Evolutionary conservation across 2,113 vertebrate genomes (phyloP).

Genomic region (Chrysemys picta): DNA sequence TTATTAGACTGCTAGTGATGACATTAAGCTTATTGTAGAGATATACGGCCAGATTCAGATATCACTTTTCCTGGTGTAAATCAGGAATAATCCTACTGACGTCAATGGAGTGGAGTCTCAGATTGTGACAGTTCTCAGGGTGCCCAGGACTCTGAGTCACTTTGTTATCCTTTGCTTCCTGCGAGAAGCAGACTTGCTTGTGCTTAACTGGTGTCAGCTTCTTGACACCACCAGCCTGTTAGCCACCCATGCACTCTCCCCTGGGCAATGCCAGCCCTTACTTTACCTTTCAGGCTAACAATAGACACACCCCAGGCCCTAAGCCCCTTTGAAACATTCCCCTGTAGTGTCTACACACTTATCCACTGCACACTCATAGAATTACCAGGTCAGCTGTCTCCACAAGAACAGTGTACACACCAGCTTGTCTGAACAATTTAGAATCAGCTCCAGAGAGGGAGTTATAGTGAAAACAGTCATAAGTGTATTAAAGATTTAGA

Average conservation of each 20-base stretch:
- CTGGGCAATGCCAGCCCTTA: no score
- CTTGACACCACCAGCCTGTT: no score
- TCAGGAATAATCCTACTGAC: not conserved
- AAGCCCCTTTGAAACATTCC: no score
- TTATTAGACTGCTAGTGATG: not conserved
- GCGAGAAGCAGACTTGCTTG: no score
- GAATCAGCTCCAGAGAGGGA: not conserved
- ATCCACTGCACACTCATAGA: no score
- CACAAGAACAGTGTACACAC: not conserved
- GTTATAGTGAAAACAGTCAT: not conserved
- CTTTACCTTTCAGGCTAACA: no score
- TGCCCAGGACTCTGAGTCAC: not conserved
- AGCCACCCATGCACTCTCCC: no score
- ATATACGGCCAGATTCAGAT: not conserved
- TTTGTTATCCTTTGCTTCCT: not conserved
- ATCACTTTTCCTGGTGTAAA: not conserved
- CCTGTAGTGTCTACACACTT: no score
- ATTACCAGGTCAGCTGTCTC: no score
- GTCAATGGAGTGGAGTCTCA: not conserved
- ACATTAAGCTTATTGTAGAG: not conserved
- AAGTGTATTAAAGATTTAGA: not conserved
- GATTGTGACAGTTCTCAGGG: no score
- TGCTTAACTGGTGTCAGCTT: no score
- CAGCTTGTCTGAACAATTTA: not conserved
- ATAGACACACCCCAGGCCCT: no score